Percentiles rank a stretch among this genome's conserved stretches.
phyloP scores from a whole-genome alignment of 1,140 invertebrate genomes.

The Aethina tumida region DNA sequence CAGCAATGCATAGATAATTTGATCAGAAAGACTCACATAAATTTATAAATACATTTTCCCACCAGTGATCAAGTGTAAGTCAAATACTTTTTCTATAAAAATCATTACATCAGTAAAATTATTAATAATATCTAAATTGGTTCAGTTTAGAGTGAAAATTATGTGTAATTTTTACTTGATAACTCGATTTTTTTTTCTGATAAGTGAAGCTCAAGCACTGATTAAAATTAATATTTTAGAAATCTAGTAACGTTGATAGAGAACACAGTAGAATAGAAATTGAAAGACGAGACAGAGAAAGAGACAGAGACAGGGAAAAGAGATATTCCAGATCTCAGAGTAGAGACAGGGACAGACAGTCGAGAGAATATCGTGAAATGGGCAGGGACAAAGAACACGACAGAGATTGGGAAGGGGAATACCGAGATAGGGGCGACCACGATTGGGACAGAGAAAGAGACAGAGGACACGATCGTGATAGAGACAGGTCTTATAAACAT shows the following conservation, averaged over 20 bases:
- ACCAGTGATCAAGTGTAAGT: too few species aligned
- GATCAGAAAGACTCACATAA: too few species aligned
- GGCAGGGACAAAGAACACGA: constrained; percentile 30
- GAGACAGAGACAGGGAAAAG: constrained; percentile 40
- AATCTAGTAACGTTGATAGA: constrained; percentile 18
- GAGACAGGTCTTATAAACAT: constrained; percentile 41
- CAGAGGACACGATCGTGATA: constrained; percentile 20
- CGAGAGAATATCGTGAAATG: constrained; percentile 38
- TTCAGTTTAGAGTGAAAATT: too few species aligned
- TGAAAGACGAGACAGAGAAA: constrained; percentile 33
- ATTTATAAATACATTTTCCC: too few species aligned
- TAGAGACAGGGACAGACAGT: constrained; percentile 41
- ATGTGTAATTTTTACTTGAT: too few species aligned
- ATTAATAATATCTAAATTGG: too few species aligned
- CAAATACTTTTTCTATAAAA: too few species aligned
- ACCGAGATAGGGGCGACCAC: constrained; percentile 19
- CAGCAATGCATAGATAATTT: too few species aligned
- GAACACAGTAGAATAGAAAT: constrained; percentile 31
- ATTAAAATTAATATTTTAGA: constrained; percentile 18
- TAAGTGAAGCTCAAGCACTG: too few species aligned
- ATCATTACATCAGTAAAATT: too few species aligned
- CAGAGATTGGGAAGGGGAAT: too few species aligned
- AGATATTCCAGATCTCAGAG: constrained; percentile 42
- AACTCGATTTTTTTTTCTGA: too few species aligned
- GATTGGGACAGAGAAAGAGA: constrained; percentile 19